Percentiles rank a stretch among this genome's conserved stretches.
These are phyloP conservation scores for Anadara kagoshimensis DNA, from an alignment of 1,140 invertebrate species.

Conservation along the genomic window DNA sequence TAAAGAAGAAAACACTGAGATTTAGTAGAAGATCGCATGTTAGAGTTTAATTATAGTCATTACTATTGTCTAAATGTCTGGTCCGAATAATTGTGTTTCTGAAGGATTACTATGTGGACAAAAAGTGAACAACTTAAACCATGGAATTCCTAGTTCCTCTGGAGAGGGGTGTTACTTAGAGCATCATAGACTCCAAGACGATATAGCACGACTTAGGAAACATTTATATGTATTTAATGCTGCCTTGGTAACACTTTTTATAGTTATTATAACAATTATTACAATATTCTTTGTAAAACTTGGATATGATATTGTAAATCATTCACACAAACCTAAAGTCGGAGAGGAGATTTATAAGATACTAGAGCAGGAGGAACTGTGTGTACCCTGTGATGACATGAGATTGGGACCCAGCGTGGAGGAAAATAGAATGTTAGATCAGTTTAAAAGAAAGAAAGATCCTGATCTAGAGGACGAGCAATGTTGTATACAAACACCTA, in stretches of 20 bases:
- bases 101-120: too few relatives aligned
- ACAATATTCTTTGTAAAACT: slow-evolving; percentile 56
- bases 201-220: slow-evolving; percentile 37
- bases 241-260: slow-evolving; percentile 45
- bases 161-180: too few relatives aligned
- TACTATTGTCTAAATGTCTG: too few relatives aligned
- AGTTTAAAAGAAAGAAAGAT: slow-evolving; percentile 45
- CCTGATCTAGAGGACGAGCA: slow-evolving; percentile 35
- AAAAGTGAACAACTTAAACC: too few relatives aligned
- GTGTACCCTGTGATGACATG: slow-evolving; percentile 56
- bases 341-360: slow-evolving; percentile 60
- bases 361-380: slow-evolving; percentile 55
- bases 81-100: too few relatives aligned
- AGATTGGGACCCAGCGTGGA: slow-evolving; percentile 58
- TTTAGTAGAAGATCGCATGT: too few relatives aligned
- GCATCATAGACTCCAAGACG: slow-evolving; percentile 30
- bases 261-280: slow-evolving; percentile 56
- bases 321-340: slow-evolving; percentile 62
- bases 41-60: too few relatives aligned
- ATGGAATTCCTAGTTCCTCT: too few relatives aligned
- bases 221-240: slow-evolving; percentile 52
- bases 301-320: slow-evolving; percentile 53
- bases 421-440: slow-evolving; percentile 53
- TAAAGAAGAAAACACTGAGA: too few relatives aligned
- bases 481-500: slow-evolving; percentile 60